These are phyloP conservation scores for Perizoma flavofasciatum DNA, from an alignment of 2,888 invertebrate genomes.

Conservation along the genomic window DNA sequence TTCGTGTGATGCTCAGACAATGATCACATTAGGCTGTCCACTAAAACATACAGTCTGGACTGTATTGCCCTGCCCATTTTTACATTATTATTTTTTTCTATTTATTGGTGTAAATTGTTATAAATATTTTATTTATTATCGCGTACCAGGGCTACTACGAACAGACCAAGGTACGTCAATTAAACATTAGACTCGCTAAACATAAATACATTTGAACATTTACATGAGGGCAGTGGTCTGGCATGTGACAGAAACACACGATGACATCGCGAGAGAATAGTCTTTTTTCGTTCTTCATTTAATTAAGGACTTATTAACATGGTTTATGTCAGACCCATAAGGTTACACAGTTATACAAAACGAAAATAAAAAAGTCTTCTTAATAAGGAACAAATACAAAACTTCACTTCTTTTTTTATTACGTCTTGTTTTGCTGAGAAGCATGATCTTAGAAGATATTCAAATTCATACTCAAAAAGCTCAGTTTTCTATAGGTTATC, in stretches of 20 bases:
- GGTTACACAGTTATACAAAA: too few species aligned
- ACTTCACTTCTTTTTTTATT: too few species aligned
- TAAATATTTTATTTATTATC: slow-evolving; percentile 28
- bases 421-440: too few species aligned
- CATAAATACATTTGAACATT: slow-evolving; percentile 3
- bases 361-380: too few species aligned
- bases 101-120: slow-evolving; percentile 17
- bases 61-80: slow-evolving; percentile 21
- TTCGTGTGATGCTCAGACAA: too few species aligned
- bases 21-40: too few species aligned
- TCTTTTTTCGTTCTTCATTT: slow-evolving; percentile 8
- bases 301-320: too few species aligned
- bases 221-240: slow-evolving; percentile 6
- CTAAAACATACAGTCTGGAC: not conserved
- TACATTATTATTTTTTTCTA: slow-evolving; percentile 12
- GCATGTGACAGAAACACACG: slow-evolving; percentile 1
- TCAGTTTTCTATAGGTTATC: too few species aligned
- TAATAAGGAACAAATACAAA: too few species aligned
- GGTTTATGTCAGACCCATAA: too few species aligned
- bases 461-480: too few species aligned
- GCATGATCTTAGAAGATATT: too few species aligned
- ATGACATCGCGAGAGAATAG: not conserved
- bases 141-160: slow-evolving; percentile 30
- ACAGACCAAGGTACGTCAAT: slow-evolving; percentile 27
- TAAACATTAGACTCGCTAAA: slow-evolving; percentile 15